These are phyloP conservation scores for Tachuris rubrigastra DNA, from an alignment of 2,113 vertebrate species.

Conservation along the genomic window DNA sequence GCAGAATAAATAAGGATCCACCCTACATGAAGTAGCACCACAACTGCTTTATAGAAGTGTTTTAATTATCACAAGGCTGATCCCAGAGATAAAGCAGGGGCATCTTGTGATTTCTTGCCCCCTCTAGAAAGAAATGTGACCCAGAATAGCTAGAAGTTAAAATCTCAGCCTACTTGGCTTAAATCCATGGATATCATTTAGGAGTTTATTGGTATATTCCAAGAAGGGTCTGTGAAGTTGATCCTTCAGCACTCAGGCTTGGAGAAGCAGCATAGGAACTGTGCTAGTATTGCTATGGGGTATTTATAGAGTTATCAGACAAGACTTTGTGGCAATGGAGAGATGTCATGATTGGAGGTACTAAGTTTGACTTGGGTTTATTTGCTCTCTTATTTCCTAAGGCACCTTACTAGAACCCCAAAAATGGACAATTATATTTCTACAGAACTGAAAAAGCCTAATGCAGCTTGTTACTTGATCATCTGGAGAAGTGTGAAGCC, in stretches of 20 bases:
- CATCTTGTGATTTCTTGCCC: neutral
- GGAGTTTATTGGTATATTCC: neutral
- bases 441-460: neutral
- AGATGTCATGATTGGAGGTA: neutral
- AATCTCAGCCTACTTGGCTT: neutral
- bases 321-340: neutral
- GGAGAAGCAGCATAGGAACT: neutral
- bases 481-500: neutral
- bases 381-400: neutral
- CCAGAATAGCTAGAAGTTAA: neutral
- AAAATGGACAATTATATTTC: neutral
- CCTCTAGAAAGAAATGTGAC: neutral
- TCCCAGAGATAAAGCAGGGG: neutral
- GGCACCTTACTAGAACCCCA: neutral
- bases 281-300: neutral
- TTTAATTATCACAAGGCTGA: neutral
- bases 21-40: neutral
- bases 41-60: neutral
- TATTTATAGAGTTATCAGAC: neutral
- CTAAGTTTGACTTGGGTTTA: neutral
- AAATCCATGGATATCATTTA: neutral
- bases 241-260: neutral
- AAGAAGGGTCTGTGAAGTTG: neutral
- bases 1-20: neutral
- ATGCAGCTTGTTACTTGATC: neutral